Base-by-base conservation (phyloP, 2,888 invertebrate genomes). In the Empis stercorea region DNA sequence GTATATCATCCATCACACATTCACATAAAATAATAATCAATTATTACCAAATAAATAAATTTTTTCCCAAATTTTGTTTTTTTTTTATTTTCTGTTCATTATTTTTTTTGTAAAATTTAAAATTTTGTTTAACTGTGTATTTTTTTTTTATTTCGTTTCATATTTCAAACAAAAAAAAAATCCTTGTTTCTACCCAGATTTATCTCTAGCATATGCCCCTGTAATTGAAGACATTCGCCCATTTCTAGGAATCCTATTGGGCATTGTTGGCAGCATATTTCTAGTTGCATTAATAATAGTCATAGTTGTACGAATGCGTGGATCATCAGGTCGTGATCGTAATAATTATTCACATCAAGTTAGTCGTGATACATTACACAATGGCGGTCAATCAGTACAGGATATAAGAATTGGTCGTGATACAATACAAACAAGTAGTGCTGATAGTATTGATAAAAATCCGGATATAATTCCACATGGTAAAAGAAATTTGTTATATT, bases 161-260 rank as follows among this genome's bases (percentile, higher is more conserved):
- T 27, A 27, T 27, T 7, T n/a, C n/a, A n/a, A n/a, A n/a, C n/a
- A n/a, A n/a, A n/a, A n/a, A n/a, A n/a, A n/a, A n/a, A n/a, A n/a
- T n/a, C n/a, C n/a, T n/a, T 27, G 23, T 27, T 20, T 27, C 23
- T 7, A 27, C 5, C 37, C 55, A 69, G 70, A 70, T 59, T 59
- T 61, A 46, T 65, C 68, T 30, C 54, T 63, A 48, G 64, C 72
- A 44, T 71, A 74, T 55, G 71, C 61, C 40, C 68, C 70, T 48
- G 66, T 66, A 49, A 71, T 73, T 52, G 71, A 73, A 57, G 71
- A 73, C 56, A 73, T 75, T 59, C 74, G 74, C 53, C 74, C 74
- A 47, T 72, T 75, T 56, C 61, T 75, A 46, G 74, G 73, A 44
- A 72, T 73, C 36, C 61, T 75, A 55, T 66, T 73, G 43, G 74